Evolutionary conservation across 2,797 vertebrate species (phyloP), one percentile per base, ranked within the genome.

Genomic region (Diglossa cyanea): DNA sequence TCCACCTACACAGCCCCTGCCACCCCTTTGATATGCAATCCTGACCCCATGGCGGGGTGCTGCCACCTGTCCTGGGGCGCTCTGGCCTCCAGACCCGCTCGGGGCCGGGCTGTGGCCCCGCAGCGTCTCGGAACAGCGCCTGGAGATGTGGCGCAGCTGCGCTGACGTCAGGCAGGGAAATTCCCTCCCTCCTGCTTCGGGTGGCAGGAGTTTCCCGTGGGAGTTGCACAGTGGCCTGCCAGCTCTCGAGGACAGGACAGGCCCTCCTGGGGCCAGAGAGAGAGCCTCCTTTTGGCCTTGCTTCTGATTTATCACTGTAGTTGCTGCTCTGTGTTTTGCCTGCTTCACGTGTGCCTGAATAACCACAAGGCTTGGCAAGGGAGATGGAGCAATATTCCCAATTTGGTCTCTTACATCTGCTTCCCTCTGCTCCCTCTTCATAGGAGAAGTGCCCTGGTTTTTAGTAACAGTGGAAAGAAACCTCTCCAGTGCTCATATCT

Each of bases 1-100:
- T 91, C 96, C 96, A 95, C 97, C 97, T 95, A 96, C 96, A 95
- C 91, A 92, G 51, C 81, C 57, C 60, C 84, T 86, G 88, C 84
- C 89, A 79, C 88, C 92, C 76, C 81, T 88, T 74, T 75, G 91
- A 76, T 70, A 93, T 72, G 96, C 87, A 95, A 90, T 88, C 86
- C 72, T 16, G 54, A 57, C 54, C 54, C 96, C 78, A 21, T 5
- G 21, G 51, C 13, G 17, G 93, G 67, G 82, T 75, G 87, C 11
- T 86, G 77, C 89, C 94, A 93, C 71, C 94, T 88, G 94, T 86
- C 93, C 60, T 23, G n/a, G 71, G 61, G 57, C 1, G 1, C 88
- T 86, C 58, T 15, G 21, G 75, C 63, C 68, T 44, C 71, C 76
- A 93, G 48, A n/a, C 33, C 70, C 44, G 21, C 72, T 96, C 75